Conservation (phyloP, 2,797 vertebrate species). For the Chrosomus eos region DNA sequence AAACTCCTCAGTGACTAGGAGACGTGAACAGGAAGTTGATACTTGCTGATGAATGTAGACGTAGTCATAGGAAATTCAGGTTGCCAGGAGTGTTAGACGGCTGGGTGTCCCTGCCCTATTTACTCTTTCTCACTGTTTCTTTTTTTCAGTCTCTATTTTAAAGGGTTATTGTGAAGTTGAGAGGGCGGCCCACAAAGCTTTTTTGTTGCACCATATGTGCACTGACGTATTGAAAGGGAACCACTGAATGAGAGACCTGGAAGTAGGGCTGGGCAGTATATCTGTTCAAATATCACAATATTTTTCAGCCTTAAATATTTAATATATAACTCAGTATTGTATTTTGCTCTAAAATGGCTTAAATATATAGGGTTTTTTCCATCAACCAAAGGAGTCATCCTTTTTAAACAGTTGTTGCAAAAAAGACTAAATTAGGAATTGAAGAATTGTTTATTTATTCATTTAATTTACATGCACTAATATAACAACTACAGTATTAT, state of each 20-base stretch:
- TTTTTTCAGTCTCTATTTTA: background rate
- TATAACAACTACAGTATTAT: background rate
- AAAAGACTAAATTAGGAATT: background rate
- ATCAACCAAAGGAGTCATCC: background rate
- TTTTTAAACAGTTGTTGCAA: background rate
- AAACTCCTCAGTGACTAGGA: conserved; percentile 19
- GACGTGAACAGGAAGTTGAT: conserved; percentile 52
- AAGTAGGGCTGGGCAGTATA: conserved; percentile 5
- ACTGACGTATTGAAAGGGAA: conserved; percentile 5
- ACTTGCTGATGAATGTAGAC: conserved; percentile 21
- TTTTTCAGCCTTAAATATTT: background rate
- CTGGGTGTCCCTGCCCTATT: conserved; percentile 19
- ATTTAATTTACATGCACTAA: background rate
- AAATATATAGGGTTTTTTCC: background rate
- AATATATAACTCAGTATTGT: background rate
- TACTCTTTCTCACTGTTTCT: background rate
- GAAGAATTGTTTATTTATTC: background rate
- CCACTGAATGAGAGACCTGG: conserved; percentile 6
- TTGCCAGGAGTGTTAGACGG: conserved; percentile 16
- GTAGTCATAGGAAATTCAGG: conserved; percentile 13
- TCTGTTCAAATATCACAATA: background rate
- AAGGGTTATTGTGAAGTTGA: conserved; percentile 30
- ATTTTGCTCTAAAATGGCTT: background rate
- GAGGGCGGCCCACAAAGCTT: conserved; percentile 33
- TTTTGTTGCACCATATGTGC: conserved; percentile 47